Conservation (phyloP, 1,140 invertebrate species). For the Pseudachorutes palmiensis region DNA sequence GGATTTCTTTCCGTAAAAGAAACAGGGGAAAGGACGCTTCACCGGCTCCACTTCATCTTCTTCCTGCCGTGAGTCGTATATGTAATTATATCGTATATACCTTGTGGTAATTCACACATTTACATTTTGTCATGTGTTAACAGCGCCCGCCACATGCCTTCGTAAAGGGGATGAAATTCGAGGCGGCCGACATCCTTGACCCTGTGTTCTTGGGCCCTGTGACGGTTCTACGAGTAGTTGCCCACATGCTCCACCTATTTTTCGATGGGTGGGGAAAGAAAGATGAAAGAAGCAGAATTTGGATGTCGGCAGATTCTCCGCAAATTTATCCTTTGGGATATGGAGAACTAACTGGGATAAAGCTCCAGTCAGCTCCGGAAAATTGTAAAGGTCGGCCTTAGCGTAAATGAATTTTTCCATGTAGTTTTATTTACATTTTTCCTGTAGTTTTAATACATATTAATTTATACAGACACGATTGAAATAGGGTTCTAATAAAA, state of each 20-base stretch:
- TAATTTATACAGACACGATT: no score
- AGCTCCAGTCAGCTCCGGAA: no score
- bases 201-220: conserved; percentile 2
- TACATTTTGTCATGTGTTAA: not conserved
- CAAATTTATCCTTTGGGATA: conserved; percentile 22
- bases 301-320: conserved; percentile 8
- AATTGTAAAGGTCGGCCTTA: no score
- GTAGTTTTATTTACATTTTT: no score
- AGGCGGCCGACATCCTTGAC: not conserved
- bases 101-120: not conserved
- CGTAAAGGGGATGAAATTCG: conserved; percentile 10
- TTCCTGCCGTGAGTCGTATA: not conserved
- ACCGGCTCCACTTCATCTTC: not conserved
- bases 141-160: conserved; percentile 6
- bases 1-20: not conserved
- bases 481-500: no score
- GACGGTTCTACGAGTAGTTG: conserved; percentile 9
- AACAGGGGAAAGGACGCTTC: not conserved
- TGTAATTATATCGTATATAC: not conserved
- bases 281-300: not conserved
- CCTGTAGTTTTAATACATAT: no score
- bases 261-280: conserved; percentile 1
- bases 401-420: no score
- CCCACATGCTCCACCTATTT: conserved; percentile 6
- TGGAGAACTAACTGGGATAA: conserved; percentile 16